Percentiles rank a stretch among this genome's conserved stretches.
Conservation (phyloP, 2,113 vertebrate species). For the Nibea coibor region DNA sequence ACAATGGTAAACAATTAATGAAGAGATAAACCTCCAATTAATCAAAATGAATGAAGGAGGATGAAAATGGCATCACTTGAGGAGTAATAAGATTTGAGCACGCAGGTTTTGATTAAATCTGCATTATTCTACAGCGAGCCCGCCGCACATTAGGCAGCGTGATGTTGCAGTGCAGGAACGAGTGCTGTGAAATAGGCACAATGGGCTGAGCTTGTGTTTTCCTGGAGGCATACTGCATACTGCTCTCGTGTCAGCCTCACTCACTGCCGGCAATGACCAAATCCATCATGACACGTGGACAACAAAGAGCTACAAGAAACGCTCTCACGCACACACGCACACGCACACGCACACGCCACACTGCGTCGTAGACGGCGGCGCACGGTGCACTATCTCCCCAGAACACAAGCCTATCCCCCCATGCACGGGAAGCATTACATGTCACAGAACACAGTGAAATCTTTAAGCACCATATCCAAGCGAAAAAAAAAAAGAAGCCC, state of each 20-base stretch:
- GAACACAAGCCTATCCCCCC: conserved; percentile 73
- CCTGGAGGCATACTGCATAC: conserved; percentile 72
- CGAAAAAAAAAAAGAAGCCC: conserved; percentile 29
- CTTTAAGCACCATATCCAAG: conserved; percentile 78
- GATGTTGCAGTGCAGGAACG: conserved; percentile 41
- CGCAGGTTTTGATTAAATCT: conserved; percentile 69
- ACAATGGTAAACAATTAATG: conserved; percentile 62
- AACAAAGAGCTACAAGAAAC: conserved; percentile 79
- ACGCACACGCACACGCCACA: conserved; percentile 26
- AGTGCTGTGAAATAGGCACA: conserved; percentile 69
- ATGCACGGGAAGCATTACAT: conserved; percentile 73
- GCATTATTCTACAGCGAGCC: conserved; percentile 52
- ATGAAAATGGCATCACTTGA: conserved; percentile 50
- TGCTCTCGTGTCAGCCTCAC: conserved; percentile 76
- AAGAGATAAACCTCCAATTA: conserved; percentile 59
- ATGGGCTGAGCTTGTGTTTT: conserved; percentile 77
- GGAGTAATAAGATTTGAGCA: conserved; percentile 53
- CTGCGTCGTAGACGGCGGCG: conserved; percentile 53
- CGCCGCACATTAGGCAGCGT: conserved; percentile 47
- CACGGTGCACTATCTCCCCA: conserved; percentile 66
- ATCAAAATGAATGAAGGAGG: conserved; percentile 55
- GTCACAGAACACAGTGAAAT: conserved; percentile 78
- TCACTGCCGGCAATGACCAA: conserved; percentile 76
- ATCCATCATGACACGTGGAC: conserved; percentile 82
- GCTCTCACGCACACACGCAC: conserved; percentile 10